These are phyloP conservation scores for Metaphire vulgaris DNA, from an alignment of 1,140 invertebrate species.

Conservation along the genomic window DNA sequence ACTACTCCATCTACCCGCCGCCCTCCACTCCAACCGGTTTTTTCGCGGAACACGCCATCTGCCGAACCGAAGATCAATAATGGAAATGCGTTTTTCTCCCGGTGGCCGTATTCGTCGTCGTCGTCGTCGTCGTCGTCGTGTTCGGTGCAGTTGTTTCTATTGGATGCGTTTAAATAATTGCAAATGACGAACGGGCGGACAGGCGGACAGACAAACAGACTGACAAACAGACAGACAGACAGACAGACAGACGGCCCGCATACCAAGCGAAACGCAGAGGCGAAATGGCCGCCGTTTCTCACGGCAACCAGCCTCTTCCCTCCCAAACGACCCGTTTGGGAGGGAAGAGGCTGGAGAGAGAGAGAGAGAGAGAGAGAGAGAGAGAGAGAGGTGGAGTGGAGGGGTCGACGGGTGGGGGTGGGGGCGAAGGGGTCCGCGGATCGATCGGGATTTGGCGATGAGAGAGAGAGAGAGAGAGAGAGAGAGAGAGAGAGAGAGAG, in stretches of 20 bases:
- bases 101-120: not conserved
- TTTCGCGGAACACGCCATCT: no score
- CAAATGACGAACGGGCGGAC: no score
- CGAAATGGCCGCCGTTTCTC: not conserved
- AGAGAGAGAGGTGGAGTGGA: not conserved
- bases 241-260: not conserved
- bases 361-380: slow-evolving; percentile 1
- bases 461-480: slow-evolving; percentile 1
- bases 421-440: no score
- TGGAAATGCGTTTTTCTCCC: not conserved
- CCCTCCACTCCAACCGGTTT: no score
- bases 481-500: slow-evolving; percentile 1
- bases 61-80: not conserved
- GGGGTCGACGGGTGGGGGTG: no score
- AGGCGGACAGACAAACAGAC: not conserved
- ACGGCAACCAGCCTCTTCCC: not conserved
- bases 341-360: not conserved
- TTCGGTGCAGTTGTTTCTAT: no score
- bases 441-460: no score
- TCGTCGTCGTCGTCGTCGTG: no score
- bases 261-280: not conserved
- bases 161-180: no score
- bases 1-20: no score
- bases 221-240: not conserved
- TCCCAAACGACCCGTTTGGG: not conserved